Conservation (phyloP, 1,140 invertebrate genomes). For the Adoxophyes honmai region DNA sequence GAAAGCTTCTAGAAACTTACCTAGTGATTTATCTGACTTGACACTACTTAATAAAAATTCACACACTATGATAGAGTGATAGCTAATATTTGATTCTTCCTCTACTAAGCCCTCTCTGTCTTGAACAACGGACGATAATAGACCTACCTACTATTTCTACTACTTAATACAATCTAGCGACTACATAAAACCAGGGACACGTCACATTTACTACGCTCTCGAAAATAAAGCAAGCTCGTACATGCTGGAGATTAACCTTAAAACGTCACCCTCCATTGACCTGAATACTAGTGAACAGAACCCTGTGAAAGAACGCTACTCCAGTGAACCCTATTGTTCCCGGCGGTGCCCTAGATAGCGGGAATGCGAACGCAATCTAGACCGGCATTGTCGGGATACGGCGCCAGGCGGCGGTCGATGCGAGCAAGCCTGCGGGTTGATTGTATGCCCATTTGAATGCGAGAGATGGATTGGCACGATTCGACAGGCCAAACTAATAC, state of each 20-base stretch:
- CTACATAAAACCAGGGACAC: too few species aligned
- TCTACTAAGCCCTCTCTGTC: too few species aligned
- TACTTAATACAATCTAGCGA: too few species aligned
- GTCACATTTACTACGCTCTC: too few species aligned
- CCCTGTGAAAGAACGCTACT: slow-evolving; percentile 53
- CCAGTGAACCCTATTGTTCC: slow-evolving; percentile 56
- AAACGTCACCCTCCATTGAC: slow-evolving; percentile 56
- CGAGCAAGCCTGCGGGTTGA: background rate
- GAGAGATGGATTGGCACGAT: slow-evolving; percentile 3
- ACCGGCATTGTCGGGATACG: slow-evolving; percentile 19
- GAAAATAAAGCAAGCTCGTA: background rate
- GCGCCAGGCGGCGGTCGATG: background rate
- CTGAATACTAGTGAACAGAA: slow-evolving; percentile 49
- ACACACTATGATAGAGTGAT: too few species aligned
- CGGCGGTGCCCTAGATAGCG: slow-evolving; percentile 50
- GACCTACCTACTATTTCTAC: too few species aligned
- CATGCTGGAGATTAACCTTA: slow-evolving; percentile 20
- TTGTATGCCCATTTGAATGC: slow-evolving; percentile 10
- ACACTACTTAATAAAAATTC: too few species aligned
- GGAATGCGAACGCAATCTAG: slow-evolving; percentile 68
- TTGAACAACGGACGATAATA: too few species aligned
- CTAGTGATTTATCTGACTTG: too few species aligned
- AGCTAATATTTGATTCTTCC: too few species aligned
- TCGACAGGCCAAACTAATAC: background rate
- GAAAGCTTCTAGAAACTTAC: too few species aligned